Evolutionary conservation across 30 jellyfish, hydroid and myxozoan species (phyloP).

Genomic region (Turritopsis dohrnii): DNA sequence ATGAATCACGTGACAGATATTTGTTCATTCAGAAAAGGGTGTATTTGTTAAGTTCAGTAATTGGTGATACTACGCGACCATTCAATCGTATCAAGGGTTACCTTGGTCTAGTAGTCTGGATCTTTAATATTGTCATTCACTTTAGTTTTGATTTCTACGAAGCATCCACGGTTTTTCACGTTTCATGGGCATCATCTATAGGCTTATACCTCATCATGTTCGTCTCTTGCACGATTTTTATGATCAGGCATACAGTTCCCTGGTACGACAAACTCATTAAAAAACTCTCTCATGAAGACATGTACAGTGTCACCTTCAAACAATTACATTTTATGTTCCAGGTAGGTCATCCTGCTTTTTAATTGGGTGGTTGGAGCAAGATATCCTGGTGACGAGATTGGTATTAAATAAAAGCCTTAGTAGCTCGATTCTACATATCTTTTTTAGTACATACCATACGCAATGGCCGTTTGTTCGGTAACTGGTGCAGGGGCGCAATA

Average conservation of each 20-base stretch:
- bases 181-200: constrained; percentile 42
- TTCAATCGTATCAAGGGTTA: constrained; percentile 24
- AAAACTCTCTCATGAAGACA: constrained; percentile 26
- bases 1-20: background rate
- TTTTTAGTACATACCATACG: constrained; percentile 26
- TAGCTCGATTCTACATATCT: background rate
- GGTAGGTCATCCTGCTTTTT: too few species aligned
- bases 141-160: constrained; percentile 38
- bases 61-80: constrained; percentile 34
- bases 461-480: constrained; percentile 19
- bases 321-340: constrained; percentile 17
- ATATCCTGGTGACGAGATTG: too few species aligned
- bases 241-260: constrained; percentile 13
- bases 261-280: constrained; percentile 21
- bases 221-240: constrained; percentile 11
- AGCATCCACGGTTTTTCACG: constrained; percentile 37
- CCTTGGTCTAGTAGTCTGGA: constrained; percentile 29
- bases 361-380: too few species aligned
- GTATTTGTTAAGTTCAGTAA: constrained; percentile 11
- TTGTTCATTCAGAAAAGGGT: constrained; percentile 11
- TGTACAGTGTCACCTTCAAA: constrained; percentile 7
- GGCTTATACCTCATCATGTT: constrained; percentile 26
- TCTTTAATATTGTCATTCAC: constrained; percentile 24
- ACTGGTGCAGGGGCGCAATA: constrained; percentile 46
- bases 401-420: background rate